Conservation (phyloP, 2,113 vertebrate genomes). For the Mastomys natalensis region DNA sequence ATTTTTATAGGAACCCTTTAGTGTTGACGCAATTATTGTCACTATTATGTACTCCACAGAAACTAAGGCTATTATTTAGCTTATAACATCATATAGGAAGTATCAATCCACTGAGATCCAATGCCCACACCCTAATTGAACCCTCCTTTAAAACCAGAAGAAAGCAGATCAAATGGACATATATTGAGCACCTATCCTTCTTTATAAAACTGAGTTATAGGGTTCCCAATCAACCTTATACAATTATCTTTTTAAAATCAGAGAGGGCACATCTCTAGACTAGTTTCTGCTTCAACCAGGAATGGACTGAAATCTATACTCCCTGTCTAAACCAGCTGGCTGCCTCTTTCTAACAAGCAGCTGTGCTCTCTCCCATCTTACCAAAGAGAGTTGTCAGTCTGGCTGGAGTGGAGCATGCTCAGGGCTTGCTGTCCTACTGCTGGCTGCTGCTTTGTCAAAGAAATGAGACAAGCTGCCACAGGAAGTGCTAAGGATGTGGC, state of each 20-base stretch:
- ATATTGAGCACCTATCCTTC: not conserved
- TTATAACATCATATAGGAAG: not conserved
- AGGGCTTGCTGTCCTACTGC: not conserved
- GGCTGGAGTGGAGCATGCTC: not conserved
- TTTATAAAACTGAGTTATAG: not conserved
- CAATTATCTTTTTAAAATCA: slow-evolving; percentile 9
- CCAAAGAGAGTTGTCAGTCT: not conserved
- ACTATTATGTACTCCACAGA: not conserved
- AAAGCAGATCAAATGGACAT: not conserved
- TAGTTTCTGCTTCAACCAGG: slow-evolving; percentile 32
- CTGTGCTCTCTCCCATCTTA: slow-evolving; percentile 1
- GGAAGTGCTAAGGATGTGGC: not conserved
- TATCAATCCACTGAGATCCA: not conserved
- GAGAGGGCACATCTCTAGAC: not conserved
- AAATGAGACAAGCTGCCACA: not conserved
- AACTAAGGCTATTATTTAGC: not conserved
- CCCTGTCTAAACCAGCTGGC: slow-evolving; percentile 50
- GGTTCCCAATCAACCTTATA: not conserved
- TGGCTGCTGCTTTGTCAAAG: slow-evolving; percentile 6
- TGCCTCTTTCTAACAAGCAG: slow-evolving; percentile 19
- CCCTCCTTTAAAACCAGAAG: not conserved
- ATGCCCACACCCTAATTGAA: not conserved
- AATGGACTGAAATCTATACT: slow-evolving; percentile 53
- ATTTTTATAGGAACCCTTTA: not conserved
- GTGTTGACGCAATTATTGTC: not conserved